Percentiles rank a stretch among this genome's conserved stretches.
phyloP scores from a whole-genome alignment of 2,113 vertebrate species.

The Ciconia maguari region DNA sequence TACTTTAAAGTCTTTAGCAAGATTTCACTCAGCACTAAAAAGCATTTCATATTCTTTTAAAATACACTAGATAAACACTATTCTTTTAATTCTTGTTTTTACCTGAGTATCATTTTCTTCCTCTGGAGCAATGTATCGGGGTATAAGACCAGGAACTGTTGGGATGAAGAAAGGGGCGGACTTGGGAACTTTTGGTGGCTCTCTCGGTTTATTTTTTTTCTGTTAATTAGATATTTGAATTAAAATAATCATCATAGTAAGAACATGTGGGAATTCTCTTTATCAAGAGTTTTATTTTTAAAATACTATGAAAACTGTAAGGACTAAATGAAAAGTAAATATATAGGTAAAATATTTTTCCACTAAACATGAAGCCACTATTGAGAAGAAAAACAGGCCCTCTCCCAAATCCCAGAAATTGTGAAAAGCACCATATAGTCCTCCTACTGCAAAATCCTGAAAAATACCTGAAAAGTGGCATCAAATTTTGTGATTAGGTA shows the following conservation, averaged over 20 bases:
- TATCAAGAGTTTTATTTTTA: background rate
- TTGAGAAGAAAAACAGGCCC: background rate
- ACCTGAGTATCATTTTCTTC: constrained; percentile 73
- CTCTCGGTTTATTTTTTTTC: constrained; percentile 90
- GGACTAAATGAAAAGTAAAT: background rate
- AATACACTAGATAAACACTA: background rate
- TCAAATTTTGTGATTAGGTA: background rate
- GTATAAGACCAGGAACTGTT: constrained; percentile 88
- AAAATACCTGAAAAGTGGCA: background rate
- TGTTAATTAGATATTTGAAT: constrained; percentile 61
- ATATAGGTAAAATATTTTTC: background rate
- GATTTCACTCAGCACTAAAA: background rate
- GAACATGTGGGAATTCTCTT: background rate
- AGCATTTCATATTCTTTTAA: background rate
- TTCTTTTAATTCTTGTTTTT: background rate
- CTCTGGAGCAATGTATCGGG: constrained; percentile 75
- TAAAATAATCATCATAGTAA: background rate
- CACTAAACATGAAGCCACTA: background rate
- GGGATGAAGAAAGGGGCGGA: constrained; percentile 94
- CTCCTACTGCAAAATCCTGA: background rate
- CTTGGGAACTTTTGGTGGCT: constrained; percentile 84
- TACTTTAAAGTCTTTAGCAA: background rate
- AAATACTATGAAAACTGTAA: background rate
- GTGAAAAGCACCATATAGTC: background rate
- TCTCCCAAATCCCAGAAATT: background rate